Evolutionary conservation across 2,888 invertebrate genomes (phyloP), one percentile per base, ranked within the genome.

Genomic region (Stenchaetothrips biformis): DNA sequence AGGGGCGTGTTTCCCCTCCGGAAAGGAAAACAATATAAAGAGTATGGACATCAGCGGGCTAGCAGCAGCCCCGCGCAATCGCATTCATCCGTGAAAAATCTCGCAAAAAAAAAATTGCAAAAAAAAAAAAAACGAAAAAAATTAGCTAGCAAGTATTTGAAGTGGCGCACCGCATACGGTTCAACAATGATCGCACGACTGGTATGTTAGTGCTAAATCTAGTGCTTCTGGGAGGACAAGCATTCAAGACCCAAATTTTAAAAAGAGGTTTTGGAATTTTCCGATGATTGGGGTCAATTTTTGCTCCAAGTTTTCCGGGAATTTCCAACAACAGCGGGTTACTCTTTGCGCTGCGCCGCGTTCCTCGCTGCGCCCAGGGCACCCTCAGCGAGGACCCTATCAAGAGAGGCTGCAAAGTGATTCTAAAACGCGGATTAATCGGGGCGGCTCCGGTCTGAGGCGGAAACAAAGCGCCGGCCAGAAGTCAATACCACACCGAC

Each of bases 401-500:
- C 67, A 25, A 25, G 67, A 8, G 67, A 11, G 25, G 21, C 21
- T 11, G 67, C 21, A 74, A 74, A 74, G 67, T 74, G 67, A 74
- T 21, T 21, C 11, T 74, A 25, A 74, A 74, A 74, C 25, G 67
- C 7, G 21, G 67, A 74, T 74, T 74, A 74, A 74, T 74, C 67
- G 67, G 25, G 21, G 37, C 37, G 37, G n/a, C n/a, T n/a, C n/a
- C n/a, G n/a, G n/a, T n/a, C n/a, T n/a, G n/a, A 37, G 2, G 37
- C 7, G 11, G 21, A 25, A 74, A 74, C 67, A 74, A 74, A 74
- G 67, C 67, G 67, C 9, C 67, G 67, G 59, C 67, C 67, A 74
- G 21, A 74, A 74, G 67, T 74, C 67, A 74, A 74, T 74, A 74
- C 67, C 67, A 74, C n/a, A 25, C 67, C 16, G 59, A 59, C 59